Evolutionary conservation across 2,797 vertebrate species (phyloP), one percentile per base, ranked within the genome.

Genomic region (Sebastiscus tertius): DNA sequence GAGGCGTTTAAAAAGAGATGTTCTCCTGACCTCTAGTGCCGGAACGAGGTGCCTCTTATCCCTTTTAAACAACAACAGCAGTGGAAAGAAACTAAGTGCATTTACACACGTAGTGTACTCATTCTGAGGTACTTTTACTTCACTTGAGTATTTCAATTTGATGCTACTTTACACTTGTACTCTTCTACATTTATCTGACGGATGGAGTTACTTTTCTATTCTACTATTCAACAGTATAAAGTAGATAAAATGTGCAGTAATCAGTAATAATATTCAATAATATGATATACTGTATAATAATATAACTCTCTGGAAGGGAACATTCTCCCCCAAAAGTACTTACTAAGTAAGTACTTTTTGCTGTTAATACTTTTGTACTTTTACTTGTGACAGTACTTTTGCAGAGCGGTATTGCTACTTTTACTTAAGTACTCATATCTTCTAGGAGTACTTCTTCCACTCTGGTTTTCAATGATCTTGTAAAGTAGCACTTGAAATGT

Each of bases 21-120:
- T 1, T 87, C 60, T 82, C 13, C 83, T 91, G 92, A 79, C 89
- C 77, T 58, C 91, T 89, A 87, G 83, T 89, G 88, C 3, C 13
- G 14, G 16, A 31, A 36, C 13, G 0, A 8, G 10, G 5, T 6
- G 7, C 26, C 14, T 71, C 34, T 55, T 14, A 34, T 49, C n/a
- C 6, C 13, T 49, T 63, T 60, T 27, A 13, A 10, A 66, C 10
- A 13, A 6, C 2, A 2, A 31, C 18, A n/a, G 11, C 16, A 14
- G 29, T 26, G 67, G 8, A 18, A 36, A 36, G 9, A 26, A 29
- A n/a, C 22, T 26, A 27, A 59, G 18, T 0, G 3, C 55, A 27
- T 71, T 13, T 46, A 39, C 33, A 71, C 11, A 14, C 1, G 4
- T 8, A 8, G 4, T 8, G 52, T 33, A 31, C 18, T 68, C 54